Evolutionary conservation across 2,797 vertebrate genomes (phyloP).

Genomic region (Muraenolepis orangiensis): DNA sequence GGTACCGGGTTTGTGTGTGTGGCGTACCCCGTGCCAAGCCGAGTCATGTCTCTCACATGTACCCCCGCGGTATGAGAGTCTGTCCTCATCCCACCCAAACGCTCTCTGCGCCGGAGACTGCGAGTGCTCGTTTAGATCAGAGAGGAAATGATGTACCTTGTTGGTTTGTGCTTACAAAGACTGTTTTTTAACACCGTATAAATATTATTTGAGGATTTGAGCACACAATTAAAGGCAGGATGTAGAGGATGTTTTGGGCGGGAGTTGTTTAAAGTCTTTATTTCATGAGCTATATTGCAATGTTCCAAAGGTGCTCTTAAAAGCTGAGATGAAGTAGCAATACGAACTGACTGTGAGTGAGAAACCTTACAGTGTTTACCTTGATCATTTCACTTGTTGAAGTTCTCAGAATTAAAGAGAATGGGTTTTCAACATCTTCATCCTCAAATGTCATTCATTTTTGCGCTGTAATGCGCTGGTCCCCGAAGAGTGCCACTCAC

Average conservation of each 20-base stretch:
- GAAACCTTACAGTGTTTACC: not conserved
- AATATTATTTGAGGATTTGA: too few relatives aligned
- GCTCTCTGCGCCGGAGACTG: not conserved
- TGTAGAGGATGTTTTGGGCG: too few relatives aligned
- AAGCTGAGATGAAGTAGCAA: not conserved
- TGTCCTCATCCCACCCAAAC: not conserved
- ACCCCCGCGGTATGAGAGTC: not conserved
- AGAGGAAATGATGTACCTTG: too few relatives aligned
- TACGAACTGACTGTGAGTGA: not conserved
- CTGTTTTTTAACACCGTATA: too few relatives aligned
- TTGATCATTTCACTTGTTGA: conserved; percentile 2
- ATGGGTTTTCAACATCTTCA: not conserved
- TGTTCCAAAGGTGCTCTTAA: not conserved
- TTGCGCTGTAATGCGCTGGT: not conserved
- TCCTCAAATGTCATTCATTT: too few relatives aligned
- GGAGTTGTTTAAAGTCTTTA: not conserved
- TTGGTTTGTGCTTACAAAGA: too few relatives aligned
- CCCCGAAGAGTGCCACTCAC: not conserved
- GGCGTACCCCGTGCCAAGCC: not conserved
- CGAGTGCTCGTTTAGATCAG: not conserved
- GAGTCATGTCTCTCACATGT: not conserved
- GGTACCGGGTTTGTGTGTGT: not conserved
- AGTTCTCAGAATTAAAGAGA: not conserved
- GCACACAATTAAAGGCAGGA: too few relatives aligned
- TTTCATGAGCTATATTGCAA: not conserved